phyloP scores from a whole-genome alignment of 2,888 invertebrate species.

The Drosophila nr. perissopoda region DNA sequence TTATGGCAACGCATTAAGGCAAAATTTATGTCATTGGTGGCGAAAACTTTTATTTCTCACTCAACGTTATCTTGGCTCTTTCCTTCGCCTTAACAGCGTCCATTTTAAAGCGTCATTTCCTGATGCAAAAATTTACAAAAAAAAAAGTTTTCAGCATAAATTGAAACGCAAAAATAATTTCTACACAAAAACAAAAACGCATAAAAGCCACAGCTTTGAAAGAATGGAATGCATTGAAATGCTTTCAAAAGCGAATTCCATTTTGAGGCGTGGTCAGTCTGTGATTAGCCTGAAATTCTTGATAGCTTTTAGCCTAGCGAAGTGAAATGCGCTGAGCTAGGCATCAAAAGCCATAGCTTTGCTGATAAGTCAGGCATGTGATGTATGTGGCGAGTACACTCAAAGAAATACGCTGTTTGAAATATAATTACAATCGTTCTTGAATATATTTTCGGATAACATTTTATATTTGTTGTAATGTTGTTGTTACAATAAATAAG shows the following conservation, averaged over 20 bases:
- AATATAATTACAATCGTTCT: neutral
- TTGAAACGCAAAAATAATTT: constrained; percentile 20
- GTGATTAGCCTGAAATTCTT: constrained; percentile 15
- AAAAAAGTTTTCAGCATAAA: constrained; percentile 11
- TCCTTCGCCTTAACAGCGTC: constrained; percentile 9
- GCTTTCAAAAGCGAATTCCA: constrained; percentile 18
- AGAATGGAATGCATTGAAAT: constrained; percentile 22
- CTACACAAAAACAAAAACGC: neutral
- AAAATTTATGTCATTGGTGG: constrained; percentile 64
- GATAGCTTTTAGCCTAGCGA: constrained; percentile 19
- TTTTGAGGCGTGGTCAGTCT: constrained; percentile 22
- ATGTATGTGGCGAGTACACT: constrained; percentile 5
- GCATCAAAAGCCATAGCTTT: constrained; percentile 3
- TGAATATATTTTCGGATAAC: neutral
- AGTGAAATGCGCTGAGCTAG: constrained; percentile 6
- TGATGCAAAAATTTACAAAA: constrained; percentile 42
- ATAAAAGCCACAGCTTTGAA: neutral
- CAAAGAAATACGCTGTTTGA: neutral
- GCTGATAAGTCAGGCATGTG: constrained; percentile 17
- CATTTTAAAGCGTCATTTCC: constrained; percentile 52
- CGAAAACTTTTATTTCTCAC: constrained; percentile 24
- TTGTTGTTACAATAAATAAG: neutral
- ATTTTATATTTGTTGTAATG: neutral
- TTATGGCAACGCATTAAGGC: constrained; percentile 70
- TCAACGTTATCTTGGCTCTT: neutral